Conservation (phyloP, 2,888 invertebrate species). For the Ctenicera cuprea region DNA sequence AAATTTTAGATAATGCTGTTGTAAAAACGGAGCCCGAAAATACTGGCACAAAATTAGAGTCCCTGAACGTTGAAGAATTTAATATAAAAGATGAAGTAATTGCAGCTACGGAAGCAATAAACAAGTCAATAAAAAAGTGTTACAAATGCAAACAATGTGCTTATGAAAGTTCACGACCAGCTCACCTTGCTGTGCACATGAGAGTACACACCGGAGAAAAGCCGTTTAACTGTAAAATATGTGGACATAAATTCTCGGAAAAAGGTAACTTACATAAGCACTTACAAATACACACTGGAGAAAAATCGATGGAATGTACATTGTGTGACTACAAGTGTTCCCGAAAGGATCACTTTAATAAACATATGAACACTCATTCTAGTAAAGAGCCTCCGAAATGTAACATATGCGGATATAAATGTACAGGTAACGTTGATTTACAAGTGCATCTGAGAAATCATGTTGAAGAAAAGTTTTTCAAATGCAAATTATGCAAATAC, state of each 20-base stretch:
- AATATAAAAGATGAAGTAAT: too few species aligned
- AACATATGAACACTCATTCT: neutral
- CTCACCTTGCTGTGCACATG: conserved; percentile 67
- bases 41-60: too few species aligned
- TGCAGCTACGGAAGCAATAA: too few species aligned
- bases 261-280: neutral
- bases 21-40: too few species aligned
- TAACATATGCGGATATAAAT: neutral
- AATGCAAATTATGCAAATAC: neutral
- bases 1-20: too few species aligned
- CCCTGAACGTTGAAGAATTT: too few species aligned
- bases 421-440: neutral
- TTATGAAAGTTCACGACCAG: too few species aligned
- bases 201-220: conserved; percentile 75
- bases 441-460: neutral
- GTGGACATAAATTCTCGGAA: conserved; percentile 58
- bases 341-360: neutral
- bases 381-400: neutral
- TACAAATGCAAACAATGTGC: too few species aligned
- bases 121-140: too few species aligned
- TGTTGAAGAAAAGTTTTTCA: neutral
- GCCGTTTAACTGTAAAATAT: conserved; percentile 74
- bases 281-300: neutral
- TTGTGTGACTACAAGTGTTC: neutral
- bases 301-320: neutral